Evolutionary conservation across 2,888 invertebrate genomes (phyloP), one percentile per base, ranked within the genome.

Genomic region (Polyommatus icarus): DNA sequence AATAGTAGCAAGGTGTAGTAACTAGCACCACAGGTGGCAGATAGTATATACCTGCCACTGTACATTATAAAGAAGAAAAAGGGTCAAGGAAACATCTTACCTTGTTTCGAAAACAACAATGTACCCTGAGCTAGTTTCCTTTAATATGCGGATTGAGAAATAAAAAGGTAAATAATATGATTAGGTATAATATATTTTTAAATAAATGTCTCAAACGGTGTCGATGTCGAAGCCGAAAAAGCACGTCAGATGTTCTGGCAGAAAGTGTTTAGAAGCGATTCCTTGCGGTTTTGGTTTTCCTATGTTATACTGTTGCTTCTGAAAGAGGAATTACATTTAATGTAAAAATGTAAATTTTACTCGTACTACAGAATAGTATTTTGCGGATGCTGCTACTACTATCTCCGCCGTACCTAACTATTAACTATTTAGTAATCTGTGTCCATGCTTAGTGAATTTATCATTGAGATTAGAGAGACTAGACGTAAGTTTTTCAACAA

Each of bases 161-260:
- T 54, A 18, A 54, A 54, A 54, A 54, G 54, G 5, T 54, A 54
- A 50, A 54, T 54, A 54, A 18, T 54, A 15, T 15, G 7, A 54
- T 4, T 18, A 5, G 2, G 3, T 24, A 50, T 54, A 5, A 3
- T 46, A 46, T 46, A 40, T 46, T 46, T 46, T 46, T 46, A 46
- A 2, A 10, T 54, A 54, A 18, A 18, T 18, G 18, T 54, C 15
- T 67, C 84, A 85, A 73, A 90, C 79, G 24, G 90, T 89, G 24
- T 93, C 91, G 73, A 93, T 91, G 15, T 92, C 92, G 78, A 94
- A 91, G 72, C 90, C 89, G 80, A 94, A 90, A 78, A 94, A 93
- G 79, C 94, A 94, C 1, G 95, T 95, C 20, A 95, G 87, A 77
- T 91, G 89, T 50, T 94, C 94, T 0, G 95, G 95, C 12, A 89